A percentile compares a stretch with the other conserved stretches of the same genome.
Conservation (phyloP, 2,888 invertebrate genomes). For the Hemithea aestivaria region DNA sequence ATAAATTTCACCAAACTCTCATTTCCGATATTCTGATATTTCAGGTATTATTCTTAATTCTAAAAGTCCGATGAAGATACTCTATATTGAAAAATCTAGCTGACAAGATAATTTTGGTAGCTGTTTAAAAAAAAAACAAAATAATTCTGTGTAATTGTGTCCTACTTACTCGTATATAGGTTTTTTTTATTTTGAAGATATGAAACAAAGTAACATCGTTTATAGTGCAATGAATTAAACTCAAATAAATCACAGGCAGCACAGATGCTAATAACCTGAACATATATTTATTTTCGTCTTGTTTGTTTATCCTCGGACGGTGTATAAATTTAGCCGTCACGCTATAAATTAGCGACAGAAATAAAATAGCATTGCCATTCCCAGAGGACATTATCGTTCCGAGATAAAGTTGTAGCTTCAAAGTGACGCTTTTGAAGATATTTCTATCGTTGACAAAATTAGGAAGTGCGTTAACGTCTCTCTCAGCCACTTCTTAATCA, state of each 20-base stretch:
- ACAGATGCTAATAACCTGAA: constrained; percentile 30
- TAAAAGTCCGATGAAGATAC: too few species aligned
- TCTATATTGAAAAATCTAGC: too few species aligned
- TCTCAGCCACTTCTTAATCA: too few species aligned
- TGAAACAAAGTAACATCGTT: constrained; percentile 9
- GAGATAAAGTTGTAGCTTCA: constrained; percentile 25
- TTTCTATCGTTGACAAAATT: constrained; percentile 4
- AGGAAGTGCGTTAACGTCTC: too few species aligned
- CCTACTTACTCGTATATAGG: too few species aligned
- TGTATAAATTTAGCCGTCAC: constrained; percentile 34
- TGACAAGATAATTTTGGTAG: too few species aligned
- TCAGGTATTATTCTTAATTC: too few species aligned
- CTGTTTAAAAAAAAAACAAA: too few species aligned
- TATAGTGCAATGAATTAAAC: constrained; percentile 13
- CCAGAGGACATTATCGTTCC: constrained; percentile 37
- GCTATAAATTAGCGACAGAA: constrained; percentile 62
- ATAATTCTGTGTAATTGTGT: too few species aligned
- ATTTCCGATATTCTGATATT: too few species aligned
- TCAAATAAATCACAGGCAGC: constrained; percentile 30
- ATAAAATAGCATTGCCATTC: constrained; percentile 51
- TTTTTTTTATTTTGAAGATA: constrained; percentile 12
- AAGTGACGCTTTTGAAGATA: constrained; percentile 11
- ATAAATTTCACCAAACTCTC: too few species aligned
- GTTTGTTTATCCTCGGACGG: constrained; percentile 32
- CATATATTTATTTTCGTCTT: constrained; percentile 36